Base-by-base conservation (phyloP, 2,113 vertebrate species). In the Plecturocebus donacophilus region DNA sequence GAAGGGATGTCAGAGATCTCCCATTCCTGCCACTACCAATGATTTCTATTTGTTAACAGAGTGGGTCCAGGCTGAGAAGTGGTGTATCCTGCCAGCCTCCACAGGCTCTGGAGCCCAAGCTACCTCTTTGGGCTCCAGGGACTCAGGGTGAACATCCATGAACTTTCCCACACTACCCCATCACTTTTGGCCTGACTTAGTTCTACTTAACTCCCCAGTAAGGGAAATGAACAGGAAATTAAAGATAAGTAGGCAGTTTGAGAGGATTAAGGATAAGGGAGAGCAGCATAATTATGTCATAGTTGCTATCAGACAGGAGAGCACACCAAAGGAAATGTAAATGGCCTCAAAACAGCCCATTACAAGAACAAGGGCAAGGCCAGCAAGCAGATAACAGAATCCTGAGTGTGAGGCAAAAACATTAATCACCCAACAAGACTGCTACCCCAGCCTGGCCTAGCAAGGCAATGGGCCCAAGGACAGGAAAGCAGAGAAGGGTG, bases 231-330 rank as follows among this genome's bases (percentile, higher is more conserved):
- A 97, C 95, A 94, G 93, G 91, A 96, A 97, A 96, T 96, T 94
- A 95, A 96, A 97, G 93, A 96, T 97, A 98, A 95, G 56, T 82
- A 96, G 76, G 88, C 93, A 88, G 90, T 87, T 93, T 94, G 80
- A 96, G 64, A 97, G 87, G 90, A 90, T 92, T 92, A 96, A 94
- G 64, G 76, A 90, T 96, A 97, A 96, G 77, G 49, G 79, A 92
- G 20, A 96, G 38, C 75, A 90, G 92, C 76, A 80, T 85, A 96
- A 97, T 94, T 96, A 87, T 94, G 90, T 92, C 96, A 94, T 85
- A 94, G 79, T 71, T 87, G n/a, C 90, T 95, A 73, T 84, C 58
- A 6, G 87, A 91, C 70, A 92, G 87, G 64, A 87, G 56, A 95
- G 70, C 58, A 96, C 49, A 95, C 64, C 64, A 73, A 89, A 92